phyloP scores from a whole-genome alignment of 2,888 invertebrate species.

The Cyrtodaria siliqua region DNA sequence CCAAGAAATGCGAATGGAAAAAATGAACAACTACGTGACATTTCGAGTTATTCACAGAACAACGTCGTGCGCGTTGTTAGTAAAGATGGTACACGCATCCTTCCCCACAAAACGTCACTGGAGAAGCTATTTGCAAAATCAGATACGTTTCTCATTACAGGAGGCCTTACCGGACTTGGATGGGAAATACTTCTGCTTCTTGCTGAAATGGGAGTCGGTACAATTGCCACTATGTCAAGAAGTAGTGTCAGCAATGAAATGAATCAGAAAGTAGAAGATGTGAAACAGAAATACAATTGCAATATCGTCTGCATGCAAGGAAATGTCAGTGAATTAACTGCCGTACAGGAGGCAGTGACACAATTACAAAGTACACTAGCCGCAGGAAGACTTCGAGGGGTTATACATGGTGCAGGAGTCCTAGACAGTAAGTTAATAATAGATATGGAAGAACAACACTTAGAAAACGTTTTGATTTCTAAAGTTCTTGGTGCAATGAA shows the following conservation, averaged over 20 bases:
- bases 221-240: slow-evolving; percentile 59
- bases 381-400: slow-evolving; percentile 46
- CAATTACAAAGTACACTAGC: slow-evolving; percentile 26
- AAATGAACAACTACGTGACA: too few species aligned
- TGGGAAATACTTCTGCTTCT: slow-evolving; percentile 64
- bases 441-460: slow-evolving; percentile 39
- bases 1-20: too few species aligned
- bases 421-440: slow-evolving; percentile 37
- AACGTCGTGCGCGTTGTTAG: too few species aligned
- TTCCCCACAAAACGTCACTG: too few species aligned
- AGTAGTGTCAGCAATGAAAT: slow-evolving; percentile 33
- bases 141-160: slow-evolving; percentile 65
- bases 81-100: too few species aligned
- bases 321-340: slow-evolving; percentile 57
- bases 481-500: slow-evolving; percentile 69
- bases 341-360: slow-evolving; percentile 50
- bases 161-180: slow-evolving; percentile 74
- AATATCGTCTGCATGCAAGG: slow-evolving; percentile 50
- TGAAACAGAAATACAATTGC: slow-evolving; percentile 33
- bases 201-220: slow-evolving; percentile 66
- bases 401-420: slow-evolving; percentile 67
- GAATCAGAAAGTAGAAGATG: slow-evolving; percentile 34
- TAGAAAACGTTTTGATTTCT: slow-evolving; percentile 37
- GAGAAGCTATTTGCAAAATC: slow-evolving; percentile 31
- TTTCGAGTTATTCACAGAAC: too few species aligned